phyloP scores from a whole-genome alignment of 30 jellyfish, hydroid and myxozoan species.

The Catostylus mosaicus region DNA sequence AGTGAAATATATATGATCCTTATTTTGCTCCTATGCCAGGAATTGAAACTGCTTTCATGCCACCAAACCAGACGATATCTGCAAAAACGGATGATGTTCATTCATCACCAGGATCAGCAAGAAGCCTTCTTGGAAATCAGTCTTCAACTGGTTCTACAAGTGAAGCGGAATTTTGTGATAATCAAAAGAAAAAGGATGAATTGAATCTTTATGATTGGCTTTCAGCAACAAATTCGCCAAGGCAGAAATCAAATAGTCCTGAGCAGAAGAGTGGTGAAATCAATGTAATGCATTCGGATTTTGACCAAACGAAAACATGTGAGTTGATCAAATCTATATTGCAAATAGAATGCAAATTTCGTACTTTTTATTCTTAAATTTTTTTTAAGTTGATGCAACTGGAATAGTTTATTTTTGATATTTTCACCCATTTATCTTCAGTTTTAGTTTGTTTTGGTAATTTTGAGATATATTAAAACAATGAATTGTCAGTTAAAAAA shows the following conservation, averaged over 20 bases:
- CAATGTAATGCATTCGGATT: neutral
- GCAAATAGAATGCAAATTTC: neutral
- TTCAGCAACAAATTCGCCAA: slow-evolving; percentile 69
- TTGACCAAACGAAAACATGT: neutral
- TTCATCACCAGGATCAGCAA: slow-evolving; percentile 53
- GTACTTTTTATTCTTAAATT: neutral
- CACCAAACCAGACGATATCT: neutral
- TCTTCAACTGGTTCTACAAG: slow-evolving; percentile 52
- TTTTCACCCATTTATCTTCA: neutral
- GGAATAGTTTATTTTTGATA: neutral
- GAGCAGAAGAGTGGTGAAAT: neutral
- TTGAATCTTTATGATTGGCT: slow-evolving; percentile 73
- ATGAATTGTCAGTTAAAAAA: neutral
- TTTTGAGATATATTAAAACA: no score
- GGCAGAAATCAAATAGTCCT: slow-evolving; percentile 19
- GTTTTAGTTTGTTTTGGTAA: neutral
- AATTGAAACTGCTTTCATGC: no score
- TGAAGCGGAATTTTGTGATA: slow-evolving; percentile 31
- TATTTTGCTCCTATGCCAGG: no score
- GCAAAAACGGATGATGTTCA: neutral
- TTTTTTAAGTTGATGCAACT: neutral
- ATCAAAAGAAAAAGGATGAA: slow-evolving; percentile 46
- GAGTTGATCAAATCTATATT: neutral
- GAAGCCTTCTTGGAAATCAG: slow-evolving; percentile 44
- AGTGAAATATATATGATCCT: no score